These are phyloP conservation scores for Tursiops truncatus DNA, from an alignment of 2,113 vertebrate species.

Conservation along the genomic window DNA sequence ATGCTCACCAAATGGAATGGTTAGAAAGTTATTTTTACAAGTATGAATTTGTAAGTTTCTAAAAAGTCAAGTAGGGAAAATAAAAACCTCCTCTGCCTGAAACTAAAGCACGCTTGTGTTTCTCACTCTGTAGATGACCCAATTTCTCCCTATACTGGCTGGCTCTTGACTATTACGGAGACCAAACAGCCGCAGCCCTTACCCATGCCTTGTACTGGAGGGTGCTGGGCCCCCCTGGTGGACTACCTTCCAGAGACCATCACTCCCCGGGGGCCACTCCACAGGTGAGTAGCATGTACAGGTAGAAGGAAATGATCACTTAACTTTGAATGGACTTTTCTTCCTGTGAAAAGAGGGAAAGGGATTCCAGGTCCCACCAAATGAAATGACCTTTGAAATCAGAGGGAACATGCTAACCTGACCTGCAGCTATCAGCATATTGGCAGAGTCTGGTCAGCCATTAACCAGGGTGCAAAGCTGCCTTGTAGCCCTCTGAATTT, in stretches of 20 bases:
- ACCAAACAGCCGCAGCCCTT: slow-evolving; percentile 94
- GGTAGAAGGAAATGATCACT: not conserved
- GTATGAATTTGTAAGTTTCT: not conserved
- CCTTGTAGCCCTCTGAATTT: not conserved
- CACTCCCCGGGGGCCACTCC: slow-evolving; percentile 94
- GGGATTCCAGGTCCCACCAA: not conserved
- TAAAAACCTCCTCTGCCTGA: not conserved
- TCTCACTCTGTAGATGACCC: slow-evolving; percentile 88
- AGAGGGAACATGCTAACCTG: not conserved
- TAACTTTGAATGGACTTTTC: not conserved
- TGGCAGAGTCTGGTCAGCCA: not conserved
- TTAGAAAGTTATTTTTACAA: slow-evolving; percentile 12
- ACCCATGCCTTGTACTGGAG: slow-evolving; percentile 97
- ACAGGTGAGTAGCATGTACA: slow-evolving; percentile 86
- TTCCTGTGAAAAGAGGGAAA: not conserved
- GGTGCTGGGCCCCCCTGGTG: slow-evolving; percentile 98
- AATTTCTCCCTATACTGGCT: slow-evolving; percentile 94
- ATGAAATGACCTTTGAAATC: not conserved
- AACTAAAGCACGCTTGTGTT: slow-evolving; percentile 16
- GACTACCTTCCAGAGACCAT: slow-evolving; percentile 98
- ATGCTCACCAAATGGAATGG: not conserved
- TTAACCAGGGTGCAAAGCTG: not conserved
- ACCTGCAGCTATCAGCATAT: not conserved
- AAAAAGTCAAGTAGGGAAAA: not conserved
- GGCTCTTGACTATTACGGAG: slow-evolving; percentile 94